Base-by-base conservation (phyloP, 2,797 vertebrate genomes). In the Hybognathus amarus region DNA sequence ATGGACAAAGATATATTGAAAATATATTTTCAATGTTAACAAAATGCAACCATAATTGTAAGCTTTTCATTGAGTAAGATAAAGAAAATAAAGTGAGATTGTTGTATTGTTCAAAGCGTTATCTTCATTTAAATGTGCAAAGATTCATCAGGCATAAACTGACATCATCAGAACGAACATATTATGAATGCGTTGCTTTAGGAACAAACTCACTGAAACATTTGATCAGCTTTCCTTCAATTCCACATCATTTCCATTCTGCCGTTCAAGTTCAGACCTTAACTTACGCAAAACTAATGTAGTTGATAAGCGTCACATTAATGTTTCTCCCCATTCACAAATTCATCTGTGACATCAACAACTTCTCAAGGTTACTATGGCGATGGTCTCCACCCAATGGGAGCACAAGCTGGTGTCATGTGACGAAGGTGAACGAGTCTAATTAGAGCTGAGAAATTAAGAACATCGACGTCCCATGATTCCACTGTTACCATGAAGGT, bases 361-460 rank as follows among this genome's bases (percentile, higher is more conserved):
- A 91, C 86, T 80, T 90, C 86, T 90, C 87, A 88, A 87, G 86
- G 90, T 91, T 89, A 89, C 90, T 89, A 90, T 89, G 88, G 88
- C 81, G 75, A 91, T 88, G 83, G 80, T 61, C 80, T 85, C 83
- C 66, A 73, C 77, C 87, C 89, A 89, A 89, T 80, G 77, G 80
- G 82, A 87, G 81, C 80, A 52, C 56, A 59, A 66, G 84, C 66
- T 82, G 85, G 70, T 73, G 87, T 86, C 86, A 90, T 79, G 88
- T 87, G 86, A 90, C 82, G 42, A 64, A 38, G 73, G 22, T 81
- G 40, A 75, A 38, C 56, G 30, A 71, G 56, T 42, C 45, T 47
- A 67, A 85, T 81, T 71, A 71, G 59, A 69, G 45, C 70, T 66
- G 45, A 50, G 66, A 52, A 70, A 71, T 22, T 27, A 50, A 61